Evolutionary conservation across 2,113 vertebrate genomes (phyloP).

Genomic region (Saccopteryx bilineata): DNA sequence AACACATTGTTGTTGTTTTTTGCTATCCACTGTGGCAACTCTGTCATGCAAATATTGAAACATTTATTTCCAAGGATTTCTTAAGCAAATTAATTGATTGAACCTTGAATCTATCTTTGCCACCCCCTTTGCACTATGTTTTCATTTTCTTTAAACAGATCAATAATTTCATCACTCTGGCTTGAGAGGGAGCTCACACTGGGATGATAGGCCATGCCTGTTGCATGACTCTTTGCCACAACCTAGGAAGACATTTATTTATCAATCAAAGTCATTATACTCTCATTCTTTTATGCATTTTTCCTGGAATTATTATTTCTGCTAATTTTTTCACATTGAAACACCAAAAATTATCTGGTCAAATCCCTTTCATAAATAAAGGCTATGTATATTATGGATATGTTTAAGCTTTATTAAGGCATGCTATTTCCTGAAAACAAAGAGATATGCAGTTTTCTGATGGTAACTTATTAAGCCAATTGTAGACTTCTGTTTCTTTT

Average conservation of each 20-base stretch:
- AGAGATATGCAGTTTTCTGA: neutral
- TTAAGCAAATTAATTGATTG: neutral
- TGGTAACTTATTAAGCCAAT: constrained; percentile 21
- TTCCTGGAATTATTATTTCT: neutral
- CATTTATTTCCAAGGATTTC: neutral
- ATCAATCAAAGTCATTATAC: neutral
- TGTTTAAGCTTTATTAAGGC: neutral
- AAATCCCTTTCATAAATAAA: neutral
- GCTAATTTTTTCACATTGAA: neutral
- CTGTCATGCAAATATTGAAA: neutral
- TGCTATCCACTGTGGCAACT: neutral
- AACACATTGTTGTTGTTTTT: neutral
- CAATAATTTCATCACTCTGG: neutral
- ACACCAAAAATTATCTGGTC: neutral
- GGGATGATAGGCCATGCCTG: neutral
- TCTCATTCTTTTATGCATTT: neutral
- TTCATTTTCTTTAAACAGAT: constrained; percentile 18
- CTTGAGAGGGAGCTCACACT: neutral
- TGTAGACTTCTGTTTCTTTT: neutral
- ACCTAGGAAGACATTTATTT: neutral
- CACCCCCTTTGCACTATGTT: neutral
- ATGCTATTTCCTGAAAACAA: neutral
- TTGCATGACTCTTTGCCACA: neutral
- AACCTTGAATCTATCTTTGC: neutral
- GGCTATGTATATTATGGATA: neutral